These are phyloP conservation scores for Potorous gilbertii DNA, from an alignment of 2,797 vertebrate genomes.

Conservation along the genomic window DNA sequence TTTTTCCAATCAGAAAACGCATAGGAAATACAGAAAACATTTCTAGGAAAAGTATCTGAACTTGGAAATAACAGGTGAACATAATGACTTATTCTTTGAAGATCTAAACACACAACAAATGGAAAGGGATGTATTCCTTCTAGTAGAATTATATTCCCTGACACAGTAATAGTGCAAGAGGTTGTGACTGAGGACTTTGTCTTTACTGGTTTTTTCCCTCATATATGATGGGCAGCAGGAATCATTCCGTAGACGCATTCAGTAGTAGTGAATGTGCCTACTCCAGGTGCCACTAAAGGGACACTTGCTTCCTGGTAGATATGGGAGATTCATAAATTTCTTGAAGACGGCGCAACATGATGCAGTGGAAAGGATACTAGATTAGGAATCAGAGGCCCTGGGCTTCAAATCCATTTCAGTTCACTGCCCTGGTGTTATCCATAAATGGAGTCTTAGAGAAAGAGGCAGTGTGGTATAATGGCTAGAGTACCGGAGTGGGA, in stretches of 20 bases:
- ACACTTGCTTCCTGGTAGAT: neutral
- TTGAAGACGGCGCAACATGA: neutral
- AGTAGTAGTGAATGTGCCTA: neutral
- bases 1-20: neutral
- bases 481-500: neutral
- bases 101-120: neutral
- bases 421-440: neutral
- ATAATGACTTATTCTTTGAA: neutral
- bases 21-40: neutral
- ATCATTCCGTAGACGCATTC: neutral
- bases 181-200: neutral
- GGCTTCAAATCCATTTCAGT: neutral
- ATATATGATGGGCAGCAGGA: rapidly evolving
- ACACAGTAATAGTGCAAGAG: rapidly evolving
- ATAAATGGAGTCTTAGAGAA: neutral
- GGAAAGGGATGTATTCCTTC: no score
- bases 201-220: no score
- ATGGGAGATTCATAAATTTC: neutral
- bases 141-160: neutral
- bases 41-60: neutral
- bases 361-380: neutral
- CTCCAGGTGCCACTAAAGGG: neutral
- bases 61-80: neutral
- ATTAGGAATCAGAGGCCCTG: neutral
- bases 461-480: neutral